Evolutionary conservation across 2,888 invertebrate species (phyloP).

Genomic region (Furcula furcula): DNA sequence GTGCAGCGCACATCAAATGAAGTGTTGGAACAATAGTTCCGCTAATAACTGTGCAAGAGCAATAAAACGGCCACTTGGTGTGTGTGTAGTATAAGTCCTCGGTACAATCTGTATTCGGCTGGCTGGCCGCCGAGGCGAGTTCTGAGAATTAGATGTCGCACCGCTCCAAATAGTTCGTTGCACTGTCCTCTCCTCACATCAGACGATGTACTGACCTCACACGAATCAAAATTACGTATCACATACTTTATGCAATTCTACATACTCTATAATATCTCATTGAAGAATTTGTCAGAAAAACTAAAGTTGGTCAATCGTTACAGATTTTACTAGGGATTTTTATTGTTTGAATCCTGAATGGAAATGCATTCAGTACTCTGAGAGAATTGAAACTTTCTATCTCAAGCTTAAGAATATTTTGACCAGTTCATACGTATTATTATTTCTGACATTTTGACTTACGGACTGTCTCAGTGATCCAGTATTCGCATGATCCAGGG

Average conservation of each 20-base stretch:
- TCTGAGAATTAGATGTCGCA: constrained; percentile 58
- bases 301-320: too few species aligned
- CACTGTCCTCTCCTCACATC: constrained; percentile 39
- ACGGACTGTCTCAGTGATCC: too few species aligned
- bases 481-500: too few species aligned
- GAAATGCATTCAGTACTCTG: too few species aligned
- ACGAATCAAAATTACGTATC: constrained; percentile 9
- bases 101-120: constrained; percentile 30
- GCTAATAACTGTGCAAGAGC: constrained; percentile 23
- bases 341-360: too few species aligned
- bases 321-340: too few species aligned
- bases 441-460: too few species aligned
- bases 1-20: constrained; percentile 18
- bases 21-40: constrained; percentile 21
- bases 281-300: too few species aligned
- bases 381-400: too few species aligned
- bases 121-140: constrained; percentile 46
- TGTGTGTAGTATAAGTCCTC: constrained; percentile 20
- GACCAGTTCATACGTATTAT: not conserved
- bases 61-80: constrained; percentile 26
- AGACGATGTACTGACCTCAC: constrained; percentile 22
- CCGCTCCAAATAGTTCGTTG: constrained; percentile 66
- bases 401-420: too few species aligned
- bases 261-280: too few species aligned
- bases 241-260: constrained; percentile 7